Base-by-base conservation (phyloP, 2,113 vertebrate species). In the Eolophus roseicapilla region DNA sequence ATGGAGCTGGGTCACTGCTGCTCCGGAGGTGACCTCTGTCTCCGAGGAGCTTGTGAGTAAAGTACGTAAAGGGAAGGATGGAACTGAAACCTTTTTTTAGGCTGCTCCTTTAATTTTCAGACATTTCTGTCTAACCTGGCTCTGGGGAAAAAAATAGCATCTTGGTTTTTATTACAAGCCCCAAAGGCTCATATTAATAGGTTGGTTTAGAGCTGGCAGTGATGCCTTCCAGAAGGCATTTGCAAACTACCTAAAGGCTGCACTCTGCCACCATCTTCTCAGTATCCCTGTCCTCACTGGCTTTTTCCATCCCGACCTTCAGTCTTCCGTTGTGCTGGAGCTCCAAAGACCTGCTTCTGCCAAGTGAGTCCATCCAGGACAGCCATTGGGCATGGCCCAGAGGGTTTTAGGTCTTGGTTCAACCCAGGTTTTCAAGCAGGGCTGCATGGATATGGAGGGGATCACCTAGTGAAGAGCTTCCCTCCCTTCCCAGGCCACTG, bases 41-140 rank as follows among this genome's bases (percentile, higher is more conserved):
- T 70, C 63, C 0, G 8, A 73, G 89, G 27, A 43, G 59, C 86
- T 69, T 62, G 94, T 1, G 3, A 90, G 74, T 96, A 88, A 95
- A 95, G 84, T 70, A 43, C 0, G 0, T 70, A 84, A 62, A 67
- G n/a, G 83, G 69, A 88, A 27, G 41, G 50, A 29, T 80, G 46
- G 86, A 85, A 92, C 6, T 87, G 91, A 86, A 90, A 91, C 82
- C 39, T 67, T 68, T 86, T 90, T 68, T 55, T 82, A 44, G 88
- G 37, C 77, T 76, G 67, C 75, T 95, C 86, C 95, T 97, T 96
- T 97, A 95, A 96, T 97, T 97, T 97, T 94, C 76, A 89, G 76
- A 46, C 75, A 62, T 53, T 93, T 88, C 64, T 80, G 3, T 81
- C 79, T 88, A 86, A 77, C 50, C 71, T 85, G 71, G 60, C 50